Evolutionary conservation across 2,888 invertebrate species (phyloP).

Genomic region (Conops quadrifasciatus): DNA sequence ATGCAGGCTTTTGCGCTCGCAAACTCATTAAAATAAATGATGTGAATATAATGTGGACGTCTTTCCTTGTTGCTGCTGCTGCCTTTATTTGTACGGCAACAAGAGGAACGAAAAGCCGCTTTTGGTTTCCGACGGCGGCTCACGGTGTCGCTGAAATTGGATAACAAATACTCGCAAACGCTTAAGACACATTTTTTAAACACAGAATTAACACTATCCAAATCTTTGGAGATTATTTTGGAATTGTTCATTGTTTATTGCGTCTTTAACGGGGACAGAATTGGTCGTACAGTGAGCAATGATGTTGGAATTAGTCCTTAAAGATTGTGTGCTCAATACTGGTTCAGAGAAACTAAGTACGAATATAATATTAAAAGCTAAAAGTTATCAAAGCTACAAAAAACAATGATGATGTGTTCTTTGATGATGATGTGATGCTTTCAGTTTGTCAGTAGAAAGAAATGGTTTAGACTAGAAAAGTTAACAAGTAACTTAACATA

Average conservation of each 20-base stretch:
- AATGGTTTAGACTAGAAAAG: too few relatives aligned
- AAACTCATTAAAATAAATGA: constrained; percentile 54
- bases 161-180: constrained; percentile 32
- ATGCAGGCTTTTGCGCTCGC: background rate
- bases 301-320: too few relatives aligned
- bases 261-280: too few relatives aligned
- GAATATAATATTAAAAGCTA: too few relatives aligned
- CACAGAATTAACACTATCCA: constrained; percentile 49
- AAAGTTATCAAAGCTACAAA: too few relatives aligned
- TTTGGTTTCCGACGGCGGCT: constrained; percentile 31
- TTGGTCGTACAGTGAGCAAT: too few relatives aligned
- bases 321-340: too few relatives aligned
- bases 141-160: constrained; percentile 40
- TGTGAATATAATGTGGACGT: constrained; percentile 53
- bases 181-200: constrained; percentile 48
- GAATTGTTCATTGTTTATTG: constrained; percentile 40
- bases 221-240: constrained; percentile 31
- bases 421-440: too few relatives aligned
- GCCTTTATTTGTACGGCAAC: constrained; percentile 23
- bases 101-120: constrained; percentile 3
- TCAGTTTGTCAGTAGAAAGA: too few relatives aligned
- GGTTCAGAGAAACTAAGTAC: too few relatives aligned
- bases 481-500: too few relatives aligned
- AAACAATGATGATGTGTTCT: too few relatives aligned
- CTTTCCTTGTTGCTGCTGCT: constrained; percentile 22